phyloP scores from a whole-genome alignment of 2,888 invertebrate genomes.

The Lingula anatina region DNA sequence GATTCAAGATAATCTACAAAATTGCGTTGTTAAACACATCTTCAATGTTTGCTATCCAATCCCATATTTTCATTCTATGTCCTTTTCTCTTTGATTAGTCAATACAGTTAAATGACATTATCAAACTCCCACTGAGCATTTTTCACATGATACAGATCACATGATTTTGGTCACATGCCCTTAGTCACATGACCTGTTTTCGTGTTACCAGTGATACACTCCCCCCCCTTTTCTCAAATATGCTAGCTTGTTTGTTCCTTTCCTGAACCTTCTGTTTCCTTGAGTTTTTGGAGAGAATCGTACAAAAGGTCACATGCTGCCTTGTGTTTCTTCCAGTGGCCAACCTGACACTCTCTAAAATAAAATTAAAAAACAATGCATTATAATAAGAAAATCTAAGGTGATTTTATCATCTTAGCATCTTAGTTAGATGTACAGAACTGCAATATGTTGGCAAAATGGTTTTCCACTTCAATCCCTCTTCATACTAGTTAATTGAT shows the following conservation, averaged over 20 bases:
- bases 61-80: too few species aligned
- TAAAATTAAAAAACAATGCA: neutral
- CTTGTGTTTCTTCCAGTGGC: conserved; percentile 78
- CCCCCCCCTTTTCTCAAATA: too few species aligned
- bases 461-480: neutral
- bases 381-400: neutral
- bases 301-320: conserved; percentile 60
- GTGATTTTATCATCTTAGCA: neutral
- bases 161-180: neutral
- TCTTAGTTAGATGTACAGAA: neutral
- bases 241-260: neutral
- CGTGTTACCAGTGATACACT: too few species aligned
- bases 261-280: conserved; percentile 2
- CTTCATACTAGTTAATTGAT: neutral
- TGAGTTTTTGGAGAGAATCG: conserved; percentile 22
- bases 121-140: conserved; percentile 1
- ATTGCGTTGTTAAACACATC: too few species aligned
- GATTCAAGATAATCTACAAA: too few species aligned
- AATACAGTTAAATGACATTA: neutral
- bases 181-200: neutral
- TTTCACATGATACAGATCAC: neutral
- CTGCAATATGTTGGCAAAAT: neutral
- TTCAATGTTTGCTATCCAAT: too few species aligned
- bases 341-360: conserved; percentile 70
- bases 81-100: neutral